Evolutionary conservation across 2,113 vertebrate species (phyloP).

Genomic region (Corvus cornix): DNA sequence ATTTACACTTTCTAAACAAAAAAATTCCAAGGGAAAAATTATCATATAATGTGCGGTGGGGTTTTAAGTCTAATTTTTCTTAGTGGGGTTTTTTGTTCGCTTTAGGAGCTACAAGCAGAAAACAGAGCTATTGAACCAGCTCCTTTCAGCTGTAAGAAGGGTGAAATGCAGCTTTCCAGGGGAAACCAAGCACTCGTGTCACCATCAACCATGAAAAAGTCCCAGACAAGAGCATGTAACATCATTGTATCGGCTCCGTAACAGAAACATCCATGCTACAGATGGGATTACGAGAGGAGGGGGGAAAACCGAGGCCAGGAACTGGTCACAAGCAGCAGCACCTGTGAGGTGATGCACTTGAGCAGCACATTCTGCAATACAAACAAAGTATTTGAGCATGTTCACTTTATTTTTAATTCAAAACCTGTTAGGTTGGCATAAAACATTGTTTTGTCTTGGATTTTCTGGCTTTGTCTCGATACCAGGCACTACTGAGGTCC

Average conservation of each 20-base stretch:
- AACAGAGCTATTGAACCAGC: background rate
- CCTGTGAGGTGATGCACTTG: background rate
- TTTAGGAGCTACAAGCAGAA: background rate
- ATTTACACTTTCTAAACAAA: background rate
- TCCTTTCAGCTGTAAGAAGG: background rate
- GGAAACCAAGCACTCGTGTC: background rate
- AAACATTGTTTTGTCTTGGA: background rate
- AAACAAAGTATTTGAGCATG: background rate
- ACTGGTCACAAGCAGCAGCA: too few species aligned
- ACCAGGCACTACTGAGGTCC: background rate
- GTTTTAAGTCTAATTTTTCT: background rate
- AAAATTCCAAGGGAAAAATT: background rate
- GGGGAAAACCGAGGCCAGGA: background rate
- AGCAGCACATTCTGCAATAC: background rate
- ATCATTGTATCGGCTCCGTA: rapidly evolving
- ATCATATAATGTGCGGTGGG: background rate
- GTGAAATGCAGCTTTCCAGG: background rate
- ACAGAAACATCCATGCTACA: background rate
- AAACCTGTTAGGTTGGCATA: background rate
- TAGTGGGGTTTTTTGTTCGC: background rate
- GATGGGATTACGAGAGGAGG: background rate
- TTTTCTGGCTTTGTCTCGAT: background rate
- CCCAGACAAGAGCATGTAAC: background rate
- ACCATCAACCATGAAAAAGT: background rate
- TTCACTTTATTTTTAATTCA: background rate